phyloP scores from a whole-genome alignment of 2,113 vertebrate genomes.

The Silurus glanis region DNA sequence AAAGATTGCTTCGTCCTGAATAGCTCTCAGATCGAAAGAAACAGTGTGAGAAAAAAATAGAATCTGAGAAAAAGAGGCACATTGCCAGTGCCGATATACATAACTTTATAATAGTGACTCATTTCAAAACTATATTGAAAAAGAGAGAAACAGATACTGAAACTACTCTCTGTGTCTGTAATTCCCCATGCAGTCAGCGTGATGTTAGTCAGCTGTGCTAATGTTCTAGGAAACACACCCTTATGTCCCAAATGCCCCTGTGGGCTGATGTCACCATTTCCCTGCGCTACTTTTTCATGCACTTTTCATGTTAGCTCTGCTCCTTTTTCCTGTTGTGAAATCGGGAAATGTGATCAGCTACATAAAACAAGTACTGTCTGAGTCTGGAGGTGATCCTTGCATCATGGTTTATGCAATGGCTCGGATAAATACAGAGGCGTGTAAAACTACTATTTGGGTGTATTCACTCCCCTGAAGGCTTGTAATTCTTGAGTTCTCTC shows the following conservation, averaged over 20 bases:
- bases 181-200: slow-evolving; percentile 43
- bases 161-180: slow-evolving; percentile 5
- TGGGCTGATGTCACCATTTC: slow-evolving; percentile 38
- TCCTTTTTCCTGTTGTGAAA: slow-evolving; percentile 48
- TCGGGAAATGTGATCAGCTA: slow-evolving; percentile 37
- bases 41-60: slow-evolving; percentile 39
- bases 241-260: not conserved
- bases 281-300: not conserved
- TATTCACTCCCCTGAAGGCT: not conserved
- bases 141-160: slow-evolving; percentile 37
- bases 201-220: slow-evolving; percentile 68
- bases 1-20: slow-evolving; percentile 15
- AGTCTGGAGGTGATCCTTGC: slow-evolving; percentile 17
- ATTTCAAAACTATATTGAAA: not conserved
- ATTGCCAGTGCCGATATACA: not conserved
- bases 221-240: slow-evolving; percentile 33
- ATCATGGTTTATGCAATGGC: slow-evolving; percentile 36
- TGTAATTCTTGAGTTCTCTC: slow-evolving; percentile 11
- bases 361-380: slow-evolving; percentile 30
- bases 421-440: slow-evolving; percentile 19
- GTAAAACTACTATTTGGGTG: slow-evolving; percentile 4
- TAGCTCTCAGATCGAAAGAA: not conserved
- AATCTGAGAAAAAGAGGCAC: slow-evolving; percentile 44
- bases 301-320: slow-evolving; percentile 11
- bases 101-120: not conserved